Percentiles rank a stretch among this genome's conserved stretches.
Evolutionary conservation across 1,140 invertebrate genomes (phyloP).

Genomic region (Octopus bimaculoides): DNA sequence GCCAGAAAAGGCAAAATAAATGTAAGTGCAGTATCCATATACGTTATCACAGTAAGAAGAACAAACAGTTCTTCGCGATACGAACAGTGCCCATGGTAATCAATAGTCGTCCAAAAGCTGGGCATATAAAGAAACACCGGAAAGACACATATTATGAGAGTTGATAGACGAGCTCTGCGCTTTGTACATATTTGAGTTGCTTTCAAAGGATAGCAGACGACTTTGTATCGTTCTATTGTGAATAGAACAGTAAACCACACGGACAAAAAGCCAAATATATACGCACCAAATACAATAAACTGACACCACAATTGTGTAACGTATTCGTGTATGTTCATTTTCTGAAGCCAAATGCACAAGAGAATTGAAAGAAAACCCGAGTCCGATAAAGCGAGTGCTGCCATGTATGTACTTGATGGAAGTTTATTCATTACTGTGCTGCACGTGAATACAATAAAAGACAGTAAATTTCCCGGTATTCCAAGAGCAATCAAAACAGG

Average conservation of each 20-base stretch:
- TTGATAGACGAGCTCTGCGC: slow-evolving; percentile 30
- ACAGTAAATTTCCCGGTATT: slow-evolving; percentile 62
- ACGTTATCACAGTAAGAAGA: slow-evolving; percentile 61
- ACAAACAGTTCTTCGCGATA: slow-evolving; percentile 25
- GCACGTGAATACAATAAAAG: slow-evolving; percentile 62
- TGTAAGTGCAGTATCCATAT: slow-evolving; percentile 62
- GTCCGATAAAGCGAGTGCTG: slow-evolving; percentile 62
- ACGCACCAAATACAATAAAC: slow-evolving; percentile 45
- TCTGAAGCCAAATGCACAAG: slow-evolving; percentile 62
- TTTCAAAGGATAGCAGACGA: slow-evolving; percentile 51
- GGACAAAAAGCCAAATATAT: slow-evolving; percentile 51
- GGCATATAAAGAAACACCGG: slow-evolving; percentile 40
- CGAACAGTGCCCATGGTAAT: slow-evolving; percentile 18
- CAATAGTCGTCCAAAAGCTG: slow-evolving; percentile 35
- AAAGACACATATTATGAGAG: slow-evolving; percentile 28
- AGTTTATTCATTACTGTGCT: slow-evolving; percentile 62
- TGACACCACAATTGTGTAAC: slow-evolving; percentile 35
- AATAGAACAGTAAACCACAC: slow-evolving; percentile 56
- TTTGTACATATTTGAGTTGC: slow-evolving; percentile 45
- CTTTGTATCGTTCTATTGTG: slow-evolving; percentile 56
- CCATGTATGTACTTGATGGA: slow-evolving; percentile 65
- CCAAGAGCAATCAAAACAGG: slow-evolving; percentile 61
- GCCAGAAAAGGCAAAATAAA: slow-evolving; percentile 61
- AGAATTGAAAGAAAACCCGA: slow-evolving; percentile 61
- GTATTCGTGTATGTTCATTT: slow-evolving; percentile 57